A percentile compares a stretch with the other conserved stretches of the same genome.
These are phyloP conservation scores for Gallinago nigripennis DNA, from an alignment of 2,797 vertebrate species.

Conservation along the genomic window DNA sequence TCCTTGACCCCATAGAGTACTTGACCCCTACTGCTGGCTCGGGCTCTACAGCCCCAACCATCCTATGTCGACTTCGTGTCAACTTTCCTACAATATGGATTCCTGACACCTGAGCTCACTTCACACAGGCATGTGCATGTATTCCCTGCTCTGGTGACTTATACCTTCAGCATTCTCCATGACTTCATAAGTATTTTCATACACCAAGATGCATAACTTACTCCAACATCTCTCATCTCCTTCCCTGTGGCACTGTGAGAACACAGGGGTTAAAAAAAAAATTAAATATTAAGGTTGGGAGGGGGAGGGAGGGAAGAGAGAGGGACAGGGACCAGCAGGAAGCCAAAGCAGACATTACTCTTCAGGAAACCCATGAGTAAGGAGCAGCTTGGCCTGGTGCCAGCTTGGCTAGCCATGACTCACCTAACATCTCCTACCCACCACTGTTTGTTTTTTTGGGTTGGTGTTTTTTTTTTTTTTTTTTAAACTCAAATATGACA, in stretches of 20 bases:
- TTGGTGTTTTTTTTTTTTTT: not conserved
- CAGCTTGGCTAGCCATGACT: slow-evolving; percentile 24
- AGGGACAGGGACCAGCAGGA: not conserved
- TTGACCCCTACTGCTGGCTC: not conserved
- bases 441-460: not conserved
- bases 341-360: slow-evolving; percentile 43
- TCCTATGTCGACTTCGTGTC: not conserved
- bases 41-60: not conserved
- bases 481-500: not conserved
- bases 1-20: not conserved
- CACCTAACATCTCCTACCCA: not conserved
- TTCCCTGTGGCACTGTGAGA: not conserved
- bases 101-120: slow-evolving; percentile 26
- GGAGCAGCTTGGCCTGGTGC: not conserved
- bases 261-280: not conserved
- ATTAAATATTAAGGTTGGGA: too few relatives aligned
- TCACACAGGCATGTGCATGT: not conserved
- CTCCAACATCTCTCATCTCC: not conserved
- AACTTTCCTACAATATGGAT: not conserved
- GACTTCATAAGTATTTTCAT: slow-evolving; percentile 5
- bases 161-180: not conserved
- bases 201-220: not conserved
- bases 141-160: not conserved
- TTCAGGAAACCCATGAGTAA: slow-evolving; percentile 45
- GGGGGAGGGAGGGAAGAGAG: too few relatives aligned